Evolutionary conservation across 1,140 invertebrate genomes (phyloP).

Genomic region (Drosophila arawakana): DNA sequence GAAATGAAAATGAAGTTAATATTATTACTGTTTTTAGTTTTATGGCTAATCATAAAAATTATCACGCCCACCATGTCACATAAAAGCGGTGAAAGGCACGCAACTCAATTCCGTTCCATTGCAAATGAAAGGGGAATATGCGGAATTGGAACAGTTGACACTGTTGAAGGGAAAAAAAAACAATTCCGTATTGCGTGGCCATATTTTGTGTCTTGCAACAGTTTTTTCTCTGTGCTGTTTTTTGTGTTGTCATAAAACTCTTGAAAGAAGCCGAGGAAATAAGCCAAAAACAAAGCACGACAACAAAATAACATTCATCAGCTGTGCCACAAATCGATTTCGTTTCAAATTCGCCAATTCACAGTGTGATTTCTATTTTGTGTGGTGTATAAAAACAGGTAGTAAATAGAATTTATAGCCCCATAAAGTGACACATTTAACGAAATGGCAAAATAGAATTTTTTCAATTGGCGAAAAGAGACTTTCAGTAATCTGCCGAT

Average conservation of each 20-base stretch:
- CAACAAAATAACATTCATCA: conserved; percentile 10
- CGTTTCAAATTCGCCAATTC: conserved; percentile 20
- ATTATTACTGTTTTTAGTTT: conserved; percentile 83
- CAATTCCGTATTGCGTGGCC: conserved; percentile 16
- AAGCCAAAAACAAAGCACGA: not conserved
- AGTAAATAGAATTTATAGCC: not conserved
- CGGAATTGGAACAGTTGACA: conserved; percentile 4
- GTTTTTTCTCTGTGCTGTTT: not conserved
- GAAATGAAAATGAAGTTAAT: conserved; percentile 81
- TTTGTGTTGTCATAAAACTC: conserved; percentile 29
- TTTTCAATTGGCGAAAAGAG: conserved; percentile 3
- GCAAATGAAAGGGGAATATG: not conserved
- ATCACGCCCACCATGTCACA: conserved; percentile 75
- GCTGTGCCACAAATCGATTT: conserved; percentile 17
- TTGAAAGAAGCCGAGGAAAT: not conserved
- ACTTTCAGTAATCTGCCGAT: not conserved
- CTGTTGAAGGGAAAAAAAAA: not conserved
- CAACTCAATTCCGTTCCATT: not conserved
- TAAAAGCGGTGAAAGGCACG: conserved; percentile 49
- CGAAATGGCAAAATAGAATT: not conserved
- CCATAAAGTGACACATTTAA: not conserved
- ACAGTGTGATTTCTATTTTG: not conserved
- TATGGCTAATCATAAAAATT: conserved; percentile 82
- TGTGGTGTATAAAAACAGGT: not conserved
- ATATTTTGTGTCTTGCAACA: conserved; percentile 12